Conservation (phyloP, 2,888 invertebrate species). For the Candidula unifasciata region DNA sequence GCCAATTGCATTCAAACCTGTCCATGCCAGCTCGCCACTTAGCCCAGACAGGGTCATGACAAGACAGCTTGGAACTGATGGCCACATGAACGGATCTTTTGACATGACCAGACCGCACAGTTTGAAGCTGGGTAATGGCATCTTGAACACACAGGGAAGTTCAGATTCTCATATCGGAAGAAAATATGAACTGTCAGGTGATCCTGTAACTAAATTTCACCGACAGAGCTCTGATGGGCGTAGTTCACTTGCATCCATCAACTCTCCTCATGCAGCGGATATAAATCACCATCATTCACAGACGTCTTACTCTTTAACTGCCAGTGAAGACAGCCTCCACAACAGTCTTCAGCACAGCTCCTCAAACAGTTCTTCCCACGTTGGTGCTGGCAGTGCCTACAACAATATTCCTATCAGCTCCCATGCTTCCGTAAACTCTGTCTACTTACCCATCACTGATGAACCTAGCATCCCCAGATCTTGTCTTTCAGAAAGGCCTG, state of each 20-base stretch:
- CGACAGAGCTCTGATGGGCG: neutral
- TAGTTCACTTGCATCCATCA: neutral
- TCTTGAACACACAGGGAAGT: constrained; percentile 10
- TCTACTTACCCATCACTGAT: neutral
- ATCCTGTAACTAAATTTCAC: constrained; percentile 17
- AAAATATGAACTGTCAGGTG: constrained; percentile 11
- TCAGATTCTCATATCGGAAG: constrained; percentile 16
- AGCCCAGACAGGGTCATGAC: constrained; percentile 56
- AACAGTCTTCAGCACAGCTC: constrained; percentile 29
- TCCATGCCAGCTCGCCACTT: constrained; percentile 57
- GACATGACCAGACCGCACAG: constrained; percentile 53
- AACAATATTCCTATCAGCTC: constrained; percentile 13
- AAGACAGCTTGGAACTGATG: constrained; percentile 61
- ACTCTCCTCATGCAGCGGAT: neutral
- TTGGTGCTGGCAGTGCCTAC: constrained; percentile 13
- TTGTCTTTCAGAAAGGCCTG: constrained; percentile 27
- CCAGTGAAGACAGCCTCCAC: constrained; percentile 13
- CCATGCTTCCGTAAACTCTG: constrained; percentile 2
- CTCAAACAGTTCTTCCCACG: constrained; percentile 25
- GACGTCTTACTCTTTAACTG: neutral
- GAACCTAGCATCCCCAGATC: constrained; percentile 30
- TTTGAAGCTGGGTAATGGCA: constrained; percentile 41
- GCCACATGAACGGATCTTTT: constrained; percentile 52
- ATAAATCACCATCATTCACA: neutral
- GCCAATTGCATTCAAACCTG: constrained; percentile 88